Conservation (phyloP, 2,113 vertebrate species). For the Muscicapa adusta region DNA sequence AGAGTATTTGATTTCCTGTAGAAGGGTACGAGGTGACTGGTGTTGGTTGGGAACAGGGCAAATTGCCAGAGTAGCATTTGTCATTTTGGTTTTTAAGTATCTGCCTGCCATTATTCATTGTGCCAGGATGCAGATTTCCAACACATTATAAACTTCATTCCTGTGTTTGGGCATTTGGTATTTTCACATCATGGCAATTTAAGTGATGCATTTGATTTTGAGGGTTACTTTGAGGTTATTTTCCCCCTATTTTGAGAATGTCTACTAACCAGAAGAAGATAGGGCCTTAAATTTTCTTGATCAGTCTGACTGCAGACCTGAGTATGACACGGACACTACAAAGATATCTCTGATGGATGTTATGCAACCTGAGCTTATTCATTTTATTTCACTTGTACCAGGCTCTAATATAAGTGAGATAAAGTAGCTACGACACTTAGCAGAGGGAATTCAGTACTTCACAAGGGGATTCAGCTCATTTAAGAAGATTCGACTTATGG, state of each 20-base stretch:
- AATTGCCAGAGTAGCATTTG: neutral
- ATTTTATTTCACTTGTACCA: neutral
- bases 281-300: neutral
- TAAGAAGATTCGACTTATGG: neutral
- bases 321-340: neutral
- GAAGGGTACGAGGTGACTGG: accelerated
- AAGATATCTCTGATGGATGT: neutral
- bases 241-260: neutral
- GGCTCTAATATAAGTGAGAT: neutral
- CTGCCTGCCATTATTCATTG: neutral
- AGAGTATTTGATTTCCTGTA: neutral
- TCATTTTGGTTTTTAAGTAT: neutral
- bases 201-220: neutral
- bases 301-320: neutral
- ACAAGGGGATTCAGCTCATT: neutral
- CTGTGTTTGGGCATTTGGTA: neutral
- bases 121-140: neutral
- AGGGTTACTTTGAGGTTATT: neutral
- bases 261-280: neutral
- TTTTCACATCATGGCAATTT: neutral
- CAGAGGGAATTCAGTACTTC: neutral
- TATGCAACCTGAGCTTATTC: neutral
- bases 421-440: neutral
- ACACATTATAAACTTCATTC: neutral
- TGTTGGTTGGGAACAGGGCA: neutral